These are phyloP conservation scores for Hestina assimilis DNA, from an alignment of 1,140 invertebrate species.

Conservation along the genomic window DNA sequence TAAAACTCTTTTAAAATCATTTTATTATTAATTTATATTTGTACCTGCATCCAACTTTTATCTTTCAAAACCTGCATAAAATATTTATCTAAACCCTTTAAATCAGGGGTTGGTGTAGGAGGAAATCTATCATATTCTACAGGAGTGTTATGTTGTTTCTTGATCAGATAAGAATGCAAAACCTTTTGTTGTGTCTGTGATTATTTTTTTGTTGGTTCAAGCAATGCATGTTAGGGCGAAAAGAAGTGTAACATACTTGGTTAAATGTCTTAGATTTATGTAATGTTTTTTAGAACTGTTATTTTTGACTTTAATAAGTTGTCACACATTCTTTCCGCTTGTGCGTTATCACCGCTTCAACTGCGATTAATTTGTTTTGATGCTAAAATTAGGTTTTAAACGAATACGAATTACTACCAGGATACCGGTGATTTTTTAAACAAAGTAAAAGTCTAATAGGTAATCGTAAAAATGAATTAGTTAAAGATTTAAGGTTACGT, in stretches of 20 bases:
- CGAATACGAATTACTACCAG: not conserved
- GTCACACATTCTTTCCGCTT: conserved; percentile 75
- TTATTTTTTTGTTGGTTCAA: conserved; percentile 49
- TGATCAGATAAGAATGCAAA: conserved; percentile 8
- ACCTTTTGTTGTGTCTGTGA: not conserved
- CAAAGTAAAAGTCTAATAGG: not conserved
- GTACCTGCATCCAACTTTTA: not conserved
- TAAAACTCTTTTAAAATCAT: not conserved
- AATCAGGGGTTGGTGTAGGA: too few relatives aligned
- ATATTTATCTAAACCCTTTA: too few relatives aligned
- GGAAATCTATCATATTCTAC: not conserved
- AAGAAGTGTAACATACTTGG: conserved; percentile 67
- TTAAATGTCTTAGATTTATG: conserved; percentile 60
- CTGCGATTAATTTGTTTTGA: conserved; percentile 49
- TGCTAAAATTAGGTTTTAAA: conserved; percentile 4
- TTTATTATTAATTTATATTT: too few relatives aligned
- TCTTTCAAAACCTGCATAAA: too few relatives aligned
- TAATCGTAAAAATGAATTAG: not conserved
- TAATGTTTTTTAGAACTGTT: conserved; percentile 63
- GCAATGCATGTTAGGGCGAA: conserved; percentile 73
- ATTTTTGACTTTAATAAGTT: conserved; percentile 55
- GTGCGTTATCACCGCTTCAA: conserved; percentile 73
- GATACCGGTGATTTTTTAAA: too few relatives aligned
- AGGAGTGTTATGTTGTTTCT: not conserved
- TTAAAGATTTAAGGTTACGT: not conserved